Conservation (phyloP, 2,113 vertebrate species). For the Eira barbara region DNA sequence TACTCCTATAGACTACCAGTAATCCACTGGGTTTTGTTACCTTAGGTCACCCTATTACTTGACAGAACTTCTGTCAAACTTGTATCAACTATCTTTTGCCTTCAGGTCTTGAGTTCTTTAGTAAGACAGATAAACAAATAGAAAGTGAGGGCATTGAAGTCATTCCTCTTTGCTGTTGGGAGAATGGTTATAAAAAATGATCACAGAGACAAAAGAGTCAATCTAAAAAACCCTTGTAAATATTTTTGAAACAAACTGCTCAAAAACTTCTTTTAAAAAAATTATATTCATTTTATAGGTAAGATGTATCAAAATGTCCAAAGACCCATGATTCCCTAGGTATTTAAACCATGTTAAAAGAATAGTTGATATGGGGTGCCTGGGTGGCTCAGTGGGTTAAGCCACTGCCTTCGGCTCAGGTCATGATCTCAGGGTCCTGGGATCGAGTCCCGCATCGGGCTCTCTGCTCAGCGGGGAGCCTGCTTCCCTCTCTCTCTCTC, state of each 20-base stretch:
- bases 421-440: too few species aligned
- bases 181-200: background rate
- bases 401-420: too few species aligned
- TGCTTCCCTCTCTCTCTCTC: too few species aligned
- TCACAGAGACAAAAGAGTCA: background rate
- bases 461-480: too few species aligned
- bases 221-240: background rate
- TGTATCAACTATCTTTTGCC: background rate
- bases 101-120: background rate
- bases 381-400: too few species aligned
- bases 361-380: background rate
- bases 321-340: background rate
- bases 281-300: background rate
- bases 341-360: background rate
- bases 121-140: background rate
- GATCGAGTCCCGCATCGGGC: too few species aligned
- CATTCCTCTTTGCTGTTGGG: background rate
- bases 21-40: rapidly evolving
- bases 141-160: background rate
- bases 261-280: background rate
- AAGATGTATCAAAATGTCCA: background rate
- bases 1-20: background rate
- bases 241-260: background rate
- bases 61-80: background rate
- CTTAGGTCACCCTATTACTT: background rate